These are phyloP conservation scores for Melanogrammus aeglefinus DNA, from an alignment of 2,797 vertebrate species.

Conservation along the genomic window DNA sequence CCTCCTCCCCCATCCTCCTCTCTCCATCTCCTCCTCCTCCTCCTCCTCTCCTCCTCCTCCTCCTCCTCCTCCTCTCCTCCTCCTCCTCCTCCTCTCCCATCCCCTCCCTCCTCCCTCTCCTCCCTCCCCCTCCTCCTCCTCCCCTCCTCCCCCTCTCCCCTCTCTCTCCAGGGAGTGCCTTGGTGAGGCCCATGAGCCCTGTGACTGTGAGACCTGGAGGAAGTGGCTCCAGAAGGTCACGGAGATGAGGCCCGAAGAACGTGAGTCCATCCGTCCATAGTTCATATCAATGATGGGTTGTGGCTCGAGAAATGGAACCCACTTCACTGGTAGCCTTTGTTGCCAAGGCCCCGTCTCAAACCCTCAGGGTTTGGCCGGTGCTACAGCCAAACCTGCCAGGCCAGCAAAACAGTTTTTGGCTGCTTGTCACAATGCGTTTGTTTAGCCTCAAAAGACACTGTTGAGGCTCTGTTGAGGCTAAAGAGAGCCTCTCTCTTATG, in stretches of 20 bases:
- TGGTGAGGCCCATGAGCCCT: constrained; percentile 96
- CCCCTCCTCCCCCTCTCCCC: background rate
- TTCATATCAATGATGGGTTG: background rate
- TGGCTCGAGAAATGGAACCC: background rate
- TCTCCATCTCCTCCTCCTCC: too few species aligned
- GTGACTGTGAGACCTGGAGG: constrained; percentile 98
- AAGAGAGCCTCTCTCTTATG: background rate
- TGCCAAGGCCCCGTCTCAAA: background rate
- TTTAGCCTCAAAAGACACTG: background rate
- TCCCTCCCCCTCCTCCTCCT: background rate
- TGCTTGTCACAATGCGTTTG: background rate
- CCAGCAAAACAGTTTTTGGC: too few species aligned
- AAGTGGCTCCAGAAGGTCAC: constrained; percentile 97
- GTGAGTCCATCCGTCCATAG: constrained; percentile 72
- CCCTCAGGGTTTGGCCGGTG: background rate
- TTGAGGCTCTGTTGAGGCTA: too few species aligned
- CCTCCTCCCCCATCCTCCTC: too few species aligned
- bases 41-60: too few species aligned
- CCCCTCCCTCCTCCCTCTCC: background rate
- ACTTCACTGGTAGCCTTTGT: background rate
- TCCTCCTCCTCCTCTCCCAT: background rate
- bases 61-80: too few species aligned
- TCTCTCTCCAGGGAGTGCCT: constrained; percentile 87
- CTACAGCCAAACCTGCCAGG: background rate
- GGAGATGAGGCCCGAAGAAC: constrained; percentile 98